These are phyloP conservation scores for Tetanocera ferruginea DNA, from an alignment of 2,888 invertebrate species.

Conservation along the genomic window DNA sequence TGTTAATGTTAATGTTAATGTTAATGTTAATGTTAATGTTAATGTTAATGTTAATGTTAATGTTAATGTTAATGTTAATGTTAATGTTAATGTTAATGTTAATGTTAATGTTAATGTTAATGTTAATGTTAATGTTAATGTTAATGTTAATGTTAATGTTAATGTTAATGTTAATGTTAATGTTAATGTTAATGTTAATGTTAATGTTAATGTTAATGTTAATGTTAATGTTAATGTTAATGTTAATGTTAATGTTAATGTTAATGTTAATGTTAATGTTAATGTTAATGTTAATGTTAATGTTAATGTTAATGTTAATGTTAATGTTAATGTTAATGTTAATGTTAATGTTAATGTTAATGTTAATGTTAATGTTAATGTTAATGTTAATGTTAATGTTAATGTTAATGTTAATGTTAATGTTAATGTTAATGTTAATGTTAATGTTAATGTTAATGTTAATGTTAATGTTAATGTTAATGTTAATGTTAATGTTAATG, in stretches of 20 bases:
- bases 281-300: neutral
- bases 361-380: conserved; percentile 1
- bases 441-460: neutral
- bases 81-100: neutral
- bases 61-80: neutral
- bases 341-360: neutral
- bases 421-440: neutral
- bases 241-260: neutral
- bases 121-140: neutral
- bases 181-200: neutral
- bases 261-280: neutral
- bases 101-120: neutral
- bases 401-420: neutral
- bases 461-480: neutral
- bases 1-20: neutral
- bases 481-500: neutral
- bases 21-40: neutral
- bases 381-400: neutral
- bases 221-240: neutral
- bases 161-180: neutral
- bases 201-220: neutral
- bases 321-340: neutral
- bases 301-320: neutral
- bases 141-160: neutral
- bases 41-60: neutral